A percentile compares a stretch with the other conserved stretches of the same genome.
Conservation (phyloP, 2,888 invertebrate genomes). For the Idaea straminata region DNA sequence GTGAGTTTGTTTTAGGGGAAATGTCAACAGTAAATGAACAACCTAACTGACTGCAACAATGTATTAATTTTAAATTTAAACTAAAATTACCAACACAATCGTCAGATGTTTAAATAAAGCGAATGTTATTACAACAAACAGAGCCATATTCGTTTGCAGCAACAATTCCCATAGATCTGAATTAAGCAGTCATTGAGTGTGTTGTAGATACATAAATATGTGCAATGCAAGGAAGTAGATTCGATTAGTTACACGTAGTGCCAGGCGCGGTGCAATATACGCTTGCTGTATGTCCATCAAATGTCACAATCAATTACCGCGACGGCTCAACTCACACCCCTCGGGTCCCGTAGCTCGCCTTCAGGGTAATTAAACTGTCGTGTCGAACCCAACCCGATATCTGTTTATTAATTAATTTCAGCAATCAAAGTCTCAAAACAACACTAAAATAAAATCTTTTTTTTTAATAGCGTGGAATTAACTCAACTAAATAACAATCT, state of each 20-base stretch:
- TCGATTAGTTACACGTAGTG: constrained; percentile 38
- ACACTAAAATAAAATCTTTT: constrained; percentile 64
- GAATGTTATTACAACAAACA: not conserved
- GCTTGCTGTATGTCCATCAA: constrained; percentile 67
- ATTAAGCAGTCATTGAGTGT: constrained; percentile 14
- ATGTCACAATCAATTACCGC: constrained; percentile 75
- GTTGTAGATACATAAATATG: constrained; percentile 12
- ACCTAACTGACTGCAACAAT: constrained; percentile 37
- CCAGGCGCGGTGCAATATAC: constrained; percentile 60
- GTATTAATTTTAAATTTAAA: constrained; percentile 37
- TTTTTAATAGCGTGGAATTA: constrained; percentile 58
- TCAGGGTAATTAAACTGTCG: constrained; percentile 56
- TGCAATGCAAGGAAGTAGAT: constrained; percentile 27
- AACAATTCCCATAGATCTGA: constrained; percentile 10
- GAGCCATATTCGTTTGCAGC: constrained; percentile 2
- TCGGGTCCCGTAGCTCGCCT: constrained; percentile 36
- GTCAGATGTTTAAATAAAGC: not conserved
- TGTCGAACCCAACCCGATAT: constrained; percentile 32
- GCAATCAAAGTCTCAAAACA: constrained; percentile 31
- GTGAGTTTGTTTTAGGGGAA: constrained; percentile 67
- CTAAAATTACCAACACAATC: not conserved
- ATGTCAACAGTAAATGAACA: constrained; percentile 63
- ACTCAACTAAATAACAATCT: constrained; percentile 70
- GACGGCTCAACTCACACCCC: constrained; percentile 43
- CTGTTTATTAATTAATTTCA: constrained; percentile 23